Evolutionary conservation across 1,140 invertebrate genomes (phyloP).

Genomic region (Ostrea denselamellosa): DNA sequence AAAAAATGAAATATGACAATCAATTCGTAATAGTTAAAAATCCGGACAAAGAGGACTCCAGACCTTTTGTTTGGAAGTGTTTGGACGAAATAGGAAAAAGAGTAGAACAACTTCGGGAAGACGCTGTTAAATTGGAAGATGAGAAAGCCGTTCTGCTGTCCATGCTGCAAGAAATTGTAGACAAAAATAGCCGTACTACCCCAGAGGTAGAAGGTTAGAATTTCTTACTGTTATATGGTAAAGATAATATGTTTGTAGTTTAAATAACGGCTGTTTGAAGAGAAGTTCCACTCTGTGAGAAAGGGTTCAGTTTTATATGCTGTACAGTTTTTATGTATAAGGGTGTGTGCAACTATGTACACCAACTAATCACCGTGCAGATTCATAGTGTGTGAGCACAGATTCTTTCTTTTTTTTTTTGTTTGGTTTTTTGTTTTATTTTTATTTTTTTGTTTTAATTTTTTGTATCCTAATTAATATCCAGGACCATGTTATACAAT

Average conservation of each 20-base stretch:
- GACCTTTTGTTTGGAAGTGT: conserved; percentile 35
- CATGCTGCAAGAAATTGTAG: conserved; percentile 60
- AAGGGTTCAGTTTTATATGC: no score
- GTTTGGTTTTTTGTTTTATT: no score
- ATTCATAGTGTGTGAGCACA: no score
- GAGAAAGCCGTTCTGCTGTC: conserved; percentile 56
- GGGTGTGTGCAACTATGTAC: no score
- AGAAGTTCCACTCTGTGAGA: no score
- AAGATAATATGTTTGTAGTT: background rate
- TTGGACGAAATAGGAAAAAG: conserved; percentile 56
- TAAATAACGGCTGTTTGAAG: background rate
- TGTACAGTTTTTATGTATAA: no score
- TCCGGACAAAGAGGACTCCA: background rate
- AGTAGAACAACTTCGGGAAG: conserved; percentile 59
- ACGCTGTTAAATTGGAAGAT: conserved; percentile 53
- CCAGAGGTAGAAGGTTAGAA: conserved; percentile 53
- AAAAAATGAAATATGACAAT: background rate
- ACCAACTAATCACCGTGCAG: no score
- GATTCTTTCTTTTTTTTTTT: no score
- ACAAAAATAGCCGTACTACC: conserved; percentile 41
- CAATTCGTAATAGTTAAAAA: background rate
- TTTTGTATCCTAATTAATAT: no score
- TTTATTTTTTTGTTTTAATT: no score
- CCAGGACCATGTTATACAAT: no score
- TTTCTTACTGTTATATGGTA: background rate